phyloP scores from a whole-genome alignment of 2,113 vertebrate genomes.

The Cebidichthys violaceus region DNA sequence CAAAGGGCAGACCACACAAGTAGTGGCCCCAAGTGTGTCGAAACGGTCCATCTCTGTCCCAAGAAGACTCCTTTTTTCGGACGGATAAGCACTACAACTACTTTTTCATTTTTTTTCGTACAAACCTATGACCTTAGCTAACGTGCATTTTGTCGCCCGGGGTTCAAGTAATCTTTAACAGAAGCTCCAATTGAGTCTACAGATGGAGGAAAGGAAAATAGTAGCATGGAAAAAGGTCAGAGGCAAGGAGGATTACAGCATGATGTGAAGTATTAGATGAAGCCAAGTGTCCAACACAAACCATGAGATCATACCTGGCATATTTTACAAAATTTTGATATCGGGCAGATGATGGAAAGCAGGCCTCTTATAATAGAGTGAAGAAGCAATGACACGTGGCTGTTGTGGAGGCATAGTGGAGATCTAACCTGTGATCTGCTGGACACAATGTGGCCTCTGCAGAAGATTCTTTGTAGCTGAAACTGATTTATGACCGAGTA shows the following conservation, averaged over 20 bases:
- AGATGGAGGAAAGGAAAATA: conserved; percentile 27
- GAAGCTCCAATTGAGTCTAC: conserved; percentile 25
- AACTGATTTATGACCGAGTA: not conserved
- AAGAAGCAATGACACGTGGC: conserved; percentile 35
- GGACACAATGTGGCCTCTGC: not conserved
- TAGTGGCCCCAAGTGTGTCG: conserved; percentile 3
- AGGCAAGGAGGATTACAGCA: conserved; percentile 47
- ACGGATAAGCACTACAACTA: not conserved
- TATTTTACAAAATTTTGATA: conserved; percentile 31
- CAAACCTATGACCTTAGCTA: conserved; percentile 9
- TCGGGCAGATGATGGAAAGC: conserved; percentile 43
- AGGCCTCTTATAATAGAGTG: not conserved
- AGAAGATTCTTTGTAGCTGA: not conserved
- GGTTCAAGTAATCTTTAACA: conserved; percentile 11
- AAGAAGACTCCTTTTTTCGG: not conserved
- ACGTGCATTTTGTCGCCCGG: not conserved
- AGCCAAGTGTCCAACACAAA: conserved; percentile 47
- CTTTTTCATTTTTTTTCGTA: not conserved
- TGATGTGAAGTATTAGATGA: conserved; percentile 27
- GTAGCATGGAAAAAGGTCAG: conserved; percentile 55
- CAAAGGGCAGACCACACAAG: conserved; percentile 64
- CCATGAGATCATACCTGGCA: conserved; percentile 63
- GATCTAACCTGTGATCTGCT: conserved; percentile 34
- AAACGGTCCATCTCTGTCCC: conserved; percentile 7
- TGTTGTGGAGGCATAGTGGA: conserved; percentile 12